Percentiles rank a stretch among this genome's conserved stretches.
Conservation (phyloP, 2,113 vertebrate genomes). For the Aptenodytes patagonicus region DNA sequence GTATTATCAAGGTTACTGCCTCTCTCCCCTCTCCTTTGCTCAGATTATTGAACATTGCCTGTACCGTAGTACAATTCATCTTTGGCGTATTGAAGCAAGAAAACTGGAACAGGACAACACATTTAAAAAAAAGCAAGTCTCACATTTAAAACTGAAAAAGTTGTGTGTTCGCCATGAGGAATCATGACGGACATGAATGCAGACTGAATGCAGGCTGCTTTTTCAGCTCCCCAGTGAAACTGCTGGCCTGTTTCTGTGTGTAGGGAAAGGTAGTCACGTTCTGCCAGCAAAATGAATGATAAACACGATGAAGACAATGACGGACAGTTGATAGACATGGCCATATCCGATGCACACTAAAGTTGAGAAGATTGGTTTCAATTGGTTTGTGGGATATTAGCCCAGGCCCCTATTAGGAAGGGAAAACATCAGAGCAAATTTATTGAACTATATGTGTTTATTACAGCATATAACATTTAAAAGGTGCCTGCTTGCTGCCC, state of each 20-base stretch:
- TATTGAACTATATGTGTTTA: not conserved
- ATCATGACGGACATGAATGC: not conserved
- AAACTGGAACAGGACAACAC: not conserved
- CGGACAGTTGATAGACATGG: not conserved
- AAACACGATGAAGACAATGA: not conserved
- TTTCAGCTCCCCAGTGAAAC: not conserved
- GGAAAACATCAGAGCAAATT: not conserved
- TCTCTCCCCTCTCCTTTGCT: not conserved
- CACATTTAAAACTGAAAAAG: not conserved
- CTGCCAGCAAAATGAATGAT: not conserved
- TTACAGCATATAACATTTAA: not conserved
- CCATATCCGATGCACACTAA: not conserved
- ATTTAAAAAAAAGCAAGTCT: not conserved
- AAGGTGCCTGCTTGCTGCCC: not conserved
- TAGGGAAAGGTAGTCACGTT: not conserved
- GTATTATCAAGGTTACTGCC: not conserved
- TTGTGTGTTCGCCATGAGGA: not conserved
- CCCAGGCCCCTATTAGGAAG: not conserved
- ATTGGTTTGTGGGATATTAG: not conserved
- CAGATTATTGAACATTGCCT: not conserved
- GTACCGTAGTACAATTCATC: rapidly evolving
- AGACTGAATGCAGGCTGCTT: not conserved
- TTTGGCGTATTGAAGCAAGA: rapidly evolving
- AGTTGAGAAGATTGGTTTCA: not conserved
- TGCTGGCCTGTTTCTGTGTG: not conserved